Evolutionary conservation across 1,140 invertebrate species (phyloP).

Genomic region (Hirudo medicinalis): DNA sequence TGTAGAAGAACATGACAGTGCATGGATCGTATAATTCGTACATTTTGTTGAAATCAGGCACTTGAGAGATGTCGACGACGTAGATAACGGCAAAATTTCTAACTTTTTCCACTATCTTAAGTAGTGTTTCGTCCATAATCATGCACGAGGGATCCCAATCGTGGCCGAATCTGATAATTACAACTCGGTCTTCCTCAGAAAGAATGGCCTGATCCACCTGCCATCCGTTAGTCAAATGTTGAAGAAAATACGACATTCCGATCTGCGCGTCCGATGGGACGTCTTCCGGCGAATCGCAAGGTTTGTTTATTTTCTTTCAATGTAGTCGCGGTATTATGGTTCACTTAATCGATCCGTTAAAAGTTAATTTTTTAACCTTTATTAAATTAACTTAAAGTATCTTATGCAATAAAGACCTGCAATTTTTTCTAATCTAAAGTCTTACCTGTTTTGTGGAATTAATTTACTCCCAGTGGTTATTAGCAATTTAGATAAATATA

Average conservation of each 20-base stretch:
- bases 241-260: constrained; percentile 93
- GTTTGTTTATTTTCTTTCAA: too few relatives aligned
- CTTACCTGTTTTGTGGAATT: too few relatives aligned
- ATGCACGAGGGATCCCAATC: constrained; percentile 99
- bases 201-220: constrained; percentile 97
- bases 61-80: constrained; percentile 92
- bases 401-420: too few relatives aligned
- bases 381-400: too few relatives aligned
- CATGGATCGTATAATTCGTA: constrained; percentile 98
- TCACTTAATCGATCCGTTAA: too few relatives aligned
- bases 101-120: constrained; percentile 94
- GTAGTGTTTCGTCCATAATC: constrained; percentile 96
- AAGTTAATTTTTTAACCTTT: too few relatives aligned
- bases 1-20: constrained; percentile 99
- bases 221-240: constrained; percentile 98
- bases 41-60: constrained; percentile 96
- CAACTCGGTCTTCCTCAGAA: constrained; percentile 91
- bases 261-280: too few relatives aligned
- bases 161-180: constrained; percentile 93
- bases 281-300: too few relatives aligned
- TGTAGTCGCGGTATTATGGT: too few relatives aligned
- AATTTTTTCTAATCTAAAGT: too few relatives aligned
- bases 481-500: too few relatives aligned
- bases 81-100: constrained; percentile 91
- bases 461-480: too few relatives aligned